Conservation (phyloP, 2,797 vertebrate species). For the Cheirogaleus major region DNA sequence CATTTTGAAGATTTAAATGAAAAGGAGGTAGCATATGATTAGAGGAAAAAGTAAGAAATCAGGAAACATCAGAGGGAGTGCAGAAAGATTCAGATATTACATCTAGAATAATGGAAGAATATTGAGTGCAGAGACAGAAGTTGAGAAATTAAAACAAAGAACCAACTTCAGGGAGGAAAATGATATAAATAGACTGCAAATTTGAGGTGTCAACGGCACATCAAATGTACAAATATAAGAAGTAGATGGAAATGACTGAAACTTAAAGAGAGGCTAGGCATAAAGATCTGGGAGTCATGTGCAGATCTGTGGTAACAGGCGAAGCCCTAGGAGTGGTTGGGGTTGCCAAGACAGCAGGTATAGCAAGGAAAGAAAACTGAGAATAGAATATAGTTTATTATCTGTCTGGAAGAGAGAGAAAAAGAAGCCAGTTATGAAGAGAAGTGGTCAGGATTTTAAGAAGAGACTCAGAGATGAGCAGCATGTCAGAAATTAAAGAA, state of each 20-base stretch:
- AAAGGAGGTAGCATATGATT: neutral
- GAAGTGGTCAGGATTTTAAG: neutral
- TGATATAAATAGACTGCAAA: neutral
- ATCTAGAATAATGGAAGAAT: no score
- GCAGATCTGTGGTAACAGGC: rapidly evolving
- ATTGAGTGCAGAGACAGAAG: neutral
- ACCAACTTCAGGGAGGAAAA: neutral
- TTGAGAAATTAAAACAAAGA: neutral
- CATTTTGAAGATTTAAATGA: neutral
- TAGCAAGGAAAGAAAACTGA: neutral
- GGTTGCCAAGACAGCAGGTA: neutral
- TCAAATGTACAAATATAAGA: neutral
- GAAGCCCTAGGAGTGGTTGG: neutral
- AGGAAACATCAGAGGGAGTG: neutral
- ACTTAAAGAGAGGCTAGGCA: neutral
- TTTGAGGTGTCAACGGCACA: neutral
- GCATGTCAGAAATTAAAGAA: neutral
- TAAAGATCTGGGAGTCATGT: neutral
- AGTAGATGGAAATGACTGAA: neutral
- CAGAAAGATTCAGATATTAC: neutral
- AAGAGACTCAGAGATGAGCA: neutral
- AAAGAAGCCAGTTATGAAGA: neutral
- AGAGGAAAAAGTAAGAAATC: neutral
- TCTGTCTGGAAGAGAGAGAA: neutral
- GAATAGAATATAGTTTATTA: neutral